Percentiles rank a stretch among this genome's conserved stretches.
phyloP scores from a whole-genome alignment of 2,888 invertebrate species.

The Melikaiella ostensackeni region DNA sequence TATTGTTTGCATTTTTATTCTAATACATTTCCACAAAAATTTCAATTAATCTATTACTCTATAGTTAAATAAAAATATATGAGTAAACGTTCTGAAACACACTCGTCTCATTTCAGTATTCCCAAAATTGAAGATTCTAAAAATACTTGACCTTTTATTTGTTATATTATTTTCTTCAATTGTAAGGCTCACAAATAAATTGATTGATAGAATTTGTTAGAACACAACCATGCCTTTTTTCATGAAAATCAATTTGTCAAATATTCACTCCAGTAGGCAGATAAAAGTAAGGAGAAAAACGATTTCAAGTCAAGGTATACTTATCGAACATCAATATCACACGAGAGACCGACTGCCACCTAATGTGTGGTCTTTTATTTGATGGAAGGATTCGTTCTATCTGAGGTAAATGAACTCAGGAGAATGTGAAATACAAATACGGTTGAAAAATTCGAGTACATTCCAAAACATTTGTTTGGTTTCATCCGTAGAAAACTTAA shows the following conservation, averaged over 20 bases:
- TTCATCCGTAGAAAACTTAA: too few species aligned
- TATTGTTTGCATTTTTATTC: not conserved
- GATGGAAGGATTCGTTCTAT: not conserved
- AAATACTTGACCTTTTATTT: not conserved
- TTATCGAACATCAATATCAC: constrained; percentile 20
- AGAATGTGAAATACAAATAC: too few species aligned
- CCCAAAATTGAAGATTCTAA: too few species aligned
- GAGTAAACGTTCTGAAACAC: too few species aligned
- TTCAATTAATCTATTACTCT: not conserved
- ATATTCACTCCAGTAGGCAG: constrained; percentile 5
- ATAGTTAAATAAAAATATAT: too few species aligned
- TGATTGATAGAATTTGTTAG: too few species aligned
- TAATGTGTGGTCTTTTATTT: constrained; percentile 14
- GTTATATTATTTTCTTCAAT: too few species aligned
- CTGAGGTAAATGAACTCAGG: too few species aligned
- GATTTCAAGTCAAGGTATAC: not conserved
- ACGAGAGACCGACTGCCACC: not conserved
- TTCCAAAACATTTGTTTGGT: too few species aligned
- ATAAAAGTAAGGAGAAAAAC: constrained; percentile 12
- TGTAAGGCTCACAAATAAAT: too few species aligned
- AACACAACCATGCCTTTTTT: not conserved
- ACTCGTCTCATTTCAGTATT: too few species aligned
- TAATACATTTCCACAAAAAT: not conserved
- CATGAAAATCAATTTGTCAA: not conserved
- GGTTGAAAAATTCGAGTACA: too few species aligned